Percentiles rank a stretch among this genome's conserved stretches.
Evolutionary conservation across 2,888 invertebrate species (phyloP).

Genomic region (Dicranocentrus wangi): DNA sequence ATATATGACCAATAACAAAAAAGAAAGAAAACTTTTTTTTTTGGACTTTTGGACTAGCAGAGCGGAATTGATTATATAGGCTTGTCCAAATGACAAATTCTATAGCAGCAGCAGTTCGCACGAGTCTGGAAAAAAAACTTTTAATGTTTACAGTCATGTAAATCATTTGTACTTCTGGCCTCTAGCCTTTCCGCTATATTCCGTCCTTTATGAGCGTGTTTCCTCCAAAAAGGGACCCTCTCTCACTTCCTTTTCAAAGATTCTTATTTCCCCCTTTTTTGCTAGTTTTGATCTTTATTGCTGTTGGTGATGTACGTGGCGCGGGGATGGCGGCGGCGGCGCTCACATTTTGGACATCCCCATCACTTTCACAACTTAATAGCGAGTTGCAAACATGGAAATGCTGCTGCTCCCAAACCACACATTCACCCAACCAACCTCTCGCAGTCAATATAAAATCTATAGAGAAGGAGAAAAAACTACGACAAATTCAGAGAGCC

Average conservation of each 20-base stretch:
- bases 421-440: no score
- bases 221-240: no score
- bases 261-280: slow-evolving; percentile 4
- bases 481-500: no score
- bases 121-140: slow-evolving; percentile 23
- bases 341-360: slow-evolving; percentile 15
- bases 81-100: no score
- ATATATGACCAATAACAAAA: not conserved
- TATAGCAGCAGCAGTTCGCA: not conserved
- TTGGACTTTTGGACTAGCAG: not conserved
- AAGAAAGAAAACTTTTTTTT: not conserved
- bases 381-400: no score
- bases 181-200: slow-evolving; percentile 32
- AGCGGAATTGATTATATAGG: slow-evolving; percentile 26
- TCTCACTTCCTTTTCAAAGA: no score
- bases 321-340: slow-evolving; percentile 20
- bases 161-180: slow-evolving; percentile 46
- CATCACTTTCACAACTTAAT: no score
- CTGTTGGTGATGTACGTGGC: slow-evolving; percentile 36
- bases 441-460: no score
- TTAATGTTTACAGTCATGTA: slow-evolving; percentile 41
- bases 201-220: slow-evolving; percentile 14
- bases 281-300: slow-evolving; percentile 28
- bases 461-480: no score
- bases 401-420: no score